Evolutionary conservation across 2,113 vertebrate species (phyloP), one percentile per base, ranked within the genome.

Genomic region (Ptilorrhoa leucosticta): DNA sequence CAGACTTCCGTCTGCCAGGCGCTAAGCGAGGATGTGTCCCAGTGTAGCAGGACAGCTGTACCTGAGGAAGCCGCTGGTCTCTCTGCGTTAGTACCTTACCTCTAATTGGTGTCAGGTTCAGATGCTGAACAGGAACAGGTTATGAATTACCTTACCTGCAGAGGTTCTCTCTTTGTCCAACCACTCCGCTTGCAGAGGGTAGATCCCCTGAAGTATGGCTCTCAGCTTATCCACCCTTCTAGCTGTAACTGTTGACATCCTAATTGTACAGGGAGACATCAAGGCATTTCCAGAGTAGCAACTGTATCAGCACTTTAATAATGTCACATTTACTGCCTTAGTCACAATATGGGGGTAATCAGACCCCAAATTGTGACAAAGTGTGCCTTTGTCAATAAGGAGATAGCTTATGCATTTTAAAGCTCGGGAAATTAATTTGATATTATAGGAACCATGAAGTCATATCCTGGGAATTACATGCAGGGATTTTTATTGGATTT

Each of bases 401-500:
- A 91, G 68, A 44, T 50, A 81, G n/a, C 23, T 48, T 58, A 79
- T 58, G 53, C 56, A 53, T 96, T 94, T 92, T 60, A 93, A 89
- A 89, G 45, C 69, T 79, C 3, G 21, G 26, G 48, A 89, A 94
- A 93, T 87, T 87, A 86, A 79, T 89, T 84, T 89, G 37, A 35
- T 83, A 50, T 68, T 92, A 35, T 45, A 75, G 65, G 28, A 94
- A 76, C 45, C 53, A n/a, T 63, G 73, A 96, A 85, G 53, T 83
- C 13, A 33, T 61, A 31, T 58, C 58, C 93, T 63, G 83, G 57
- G 85, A 94, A 90, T 82, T 89, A 70, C 39, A 90, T 31, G 31
- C 56, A 86, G 76, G 21, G 78, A 71, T 81, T 95, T 95, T 87
- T 94, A 86, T 33, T 95, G 72, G 40, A 81, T 94, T 88, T 96